phyloP scores from a whole-genome alignment of 2,113 vertebrate species.

The Strix aluco region DNA sequence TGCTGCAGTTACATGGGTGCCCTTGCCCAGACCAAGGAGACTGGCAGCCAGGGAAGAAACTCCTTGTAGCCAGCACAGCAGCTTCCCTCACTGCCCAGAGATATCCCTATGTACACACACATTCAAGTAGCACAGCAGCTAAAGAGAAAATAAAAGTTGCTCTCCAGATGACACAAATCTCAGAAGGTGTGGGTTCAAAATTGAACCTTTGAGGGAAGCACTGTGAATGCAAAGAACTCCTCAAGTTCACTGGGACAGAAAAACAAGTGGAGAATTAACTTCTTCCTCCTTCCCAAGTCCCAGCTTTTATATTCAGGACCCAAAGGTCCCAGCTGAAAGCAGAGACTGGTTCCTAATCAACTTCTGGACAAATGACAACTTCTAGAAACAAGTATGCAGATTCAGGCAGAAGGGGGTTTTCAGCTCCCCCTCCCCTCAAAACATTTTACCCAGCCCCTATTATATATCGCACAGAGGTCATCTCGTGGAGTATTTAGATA shows the following conservation, averaged over 20 bases:
- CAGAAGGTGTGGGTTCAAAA: not conserved
- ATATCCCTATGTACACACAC: not conserved
- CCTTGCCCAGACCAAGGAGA: slow-evolving; percentile 53
- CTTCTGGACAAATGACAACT: not conserved
- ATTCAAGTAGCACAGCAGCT: not conserved
- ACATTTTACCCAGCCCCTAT: slow-evolving; percentile 24
- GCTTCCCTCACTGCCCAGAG: not conserved
- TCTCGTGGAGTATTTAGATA: slow-evolving; percentile 41
- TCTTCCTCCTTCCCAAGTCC: not conserved
- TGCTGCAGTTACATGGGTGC: slow-evolving; percentile 13
- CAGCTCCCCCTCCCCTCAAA: not conserved
- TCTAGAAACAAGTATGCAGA: not conserved
- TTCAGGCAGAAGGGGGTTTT: not conserved
- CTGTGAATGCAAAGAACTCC: accelerated
- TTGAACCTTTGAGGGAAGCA: not conserved
- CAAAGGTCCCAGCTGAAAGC: slow-evolving; percentile 5
- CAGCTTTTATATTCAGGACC: not conserved
- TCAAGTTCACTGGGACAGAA: not conserved
- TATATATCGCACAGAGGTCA: slow-evolving; percentile 46
- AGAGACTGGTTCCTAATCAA: not conserved
- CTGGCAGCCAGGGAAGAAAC: slow-evolving; percentile 3
- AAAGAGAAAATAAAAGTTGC: not conserved
- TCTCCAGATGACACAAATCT: not conserved
- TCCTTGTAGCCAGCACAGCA: not conserved
- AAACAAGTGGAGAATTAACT: not conserved